phyloP scores from a whole-genome alignment of 2,888 invertebrate species.

The Drosophila mettleri region DNA sequence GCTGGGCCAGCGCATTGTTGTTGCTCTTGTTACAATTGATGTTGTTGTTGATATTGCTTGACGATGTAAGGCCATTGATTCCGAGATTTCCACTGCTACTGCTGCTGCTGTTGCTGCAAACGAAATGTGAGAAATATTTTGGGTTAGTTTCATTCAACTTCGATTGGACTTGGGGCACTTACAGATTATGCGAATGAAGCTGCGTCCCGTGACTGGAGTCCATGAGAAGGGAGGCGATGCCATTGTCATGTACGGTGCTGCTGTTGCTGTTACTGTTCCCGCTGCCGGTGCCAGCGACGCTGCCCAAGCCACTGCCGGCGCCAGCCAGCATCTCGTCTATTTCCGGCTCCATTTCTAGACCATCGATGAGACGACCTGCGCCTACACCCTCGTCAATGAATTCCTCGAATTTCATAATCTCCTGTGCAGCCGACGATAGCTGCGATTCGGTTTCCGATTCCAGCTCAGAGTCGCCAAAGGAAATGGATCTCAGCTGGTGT shows the following conservation, averaged over 20 bases:
- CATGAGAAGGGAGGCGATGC: slow-evolving; percentile 59
- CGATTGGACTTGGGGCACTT: slow-evolving; percentile 21
- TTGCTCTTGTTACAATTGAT: slow-evolving; percentile 56
- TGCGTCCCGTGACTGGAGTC: slow-evolving; percentile 56
- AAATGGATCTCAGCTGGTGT: slow-evolving; percentile 61
- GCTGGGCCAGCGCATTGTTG: slow-evolving; percentile 56
- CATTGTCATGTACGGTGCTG: slow-evolving; percentile 64
- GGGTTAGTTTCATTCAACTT: not conserved
- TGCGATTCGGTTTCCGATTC: slow-evolving; percentile 83
- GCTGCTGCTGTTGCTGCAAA: slow-evolving; percentile 46
- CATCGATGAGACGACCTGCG: slow-evolving; percentile 79
- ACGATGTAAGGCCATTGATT: slow-evolving; percentile 82
- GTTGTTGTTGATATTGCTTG: slow-evolving; percentile 78
- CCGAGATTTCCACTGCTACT: slow-evolving; percentile 75
- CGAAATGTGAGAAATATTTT: not conserved
- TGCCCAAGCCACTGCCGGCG: slow-evolving; percentile 60
- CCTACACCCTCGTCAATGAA: slow-evolving; percentile 82
- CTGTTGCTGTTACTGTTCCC: slow-evolving; percentile 64
- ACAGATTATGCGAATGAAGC: slow-evolving; percentile 65
- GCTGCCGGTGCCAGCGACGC: slow-evolving; percentile 67
- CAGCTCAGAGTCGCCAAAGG: slow-evolving; percentile 79
- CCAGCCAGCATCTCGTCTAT: slow-evolving; percentile 75
- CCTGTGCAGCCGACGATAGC: slow-evolving; percentile 78
- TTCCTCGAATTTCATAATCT: slow-evolving; percentile 83
- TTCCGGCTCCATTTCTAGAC: slow-evolving; percentile 82